Base-by-base conservation (phyloP, 2,113 vertebrate genomes). In the Microtus montanus region DNA sequence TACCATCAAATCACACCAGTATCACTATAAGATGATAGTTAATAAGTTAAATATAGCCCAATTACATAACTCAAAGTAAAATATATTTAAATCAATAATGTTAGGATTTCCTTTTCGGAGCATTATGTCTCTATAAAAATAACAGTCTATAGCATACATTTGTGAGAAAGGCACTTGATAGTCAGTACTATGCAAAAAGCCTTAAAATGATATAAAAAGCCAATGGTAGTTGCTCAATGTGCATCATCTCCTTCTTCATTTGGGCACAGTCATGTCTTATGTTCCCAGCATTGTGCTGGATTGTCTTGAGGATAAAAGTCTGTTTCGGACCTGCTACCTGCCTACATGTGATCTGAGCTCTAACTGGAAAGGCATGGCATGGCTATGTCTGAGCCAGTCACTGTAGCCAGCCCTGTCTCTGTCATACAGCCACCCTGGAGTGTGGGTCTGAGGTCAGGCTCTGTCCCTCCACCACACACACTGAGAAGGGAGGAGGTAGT, bases 1-100 rank as follows among this genome's bases (percentile, higher is more conserved):
- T 30, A 20, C 3, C n/a, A 38, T 77, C 71, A 91, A 94, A 90
- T 93, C 33, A 91, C 33, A 35, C n/a, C 66, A 41, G 6, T 35
- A 35, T n/a, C 7, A 74, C 17, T 2, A 26, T 77, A 87, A 83
- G 41, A 47, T 35, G 41, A n/a, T 26, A 78, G n/a, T 49, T 92
- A 58, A 95, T 8, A 68, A 11, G 80, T 83, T 47, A 77, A 86
- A 14, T 68, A 52, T 26, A 83, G 66, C 54, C 33, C 78, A 26
- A 58, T 82, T 75, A 22, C 88, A 94, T 92, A 86, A 73, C 20
- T 86, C 75, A 75, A 87, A 79, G 64, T 90, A n/a, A 92, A 92
- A 87, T 77, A 74, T 79, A 95, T 87, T 95, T 80, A 71, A 84
- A 58, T 91, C 38, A 84, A 74, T 71, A 93, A 47, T 82, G 8